Evolutionary conservation across 2,797 vertebrate genomes (phyloP), one percentile per base, ranked within the genome.

Genomic region (Pangasius mekongensis): DNA sequence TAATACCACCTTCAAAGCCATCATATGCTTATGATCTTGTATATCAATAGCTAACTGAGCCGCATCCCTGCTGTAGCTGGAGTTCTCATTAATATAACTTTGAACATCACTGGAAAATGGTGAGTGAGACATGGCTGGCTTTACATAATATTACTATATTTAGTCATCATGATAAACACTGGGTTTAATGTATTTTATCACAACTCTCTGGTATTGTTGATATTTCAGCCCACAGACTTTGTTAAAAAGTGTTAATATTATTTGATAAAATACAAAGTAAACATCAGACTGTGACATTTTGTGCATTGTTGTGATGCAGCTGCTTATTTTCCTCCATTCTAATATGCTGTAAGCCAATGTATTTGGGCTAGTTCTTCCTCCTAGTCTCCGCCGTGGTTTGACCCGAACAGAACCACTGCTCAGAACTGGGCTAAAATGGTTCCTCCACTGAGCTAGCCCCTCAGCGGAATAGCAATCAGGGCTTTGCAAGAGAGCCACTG

Each of bases 381-480:
- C 6, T 2, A 8, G 30, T 85, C 49, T 73, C 49, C 5, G 11
- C 49, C 33, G 20, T 33, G 62, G 64, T 58, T 58, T 33, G 5
- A 39, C 56, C 33, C 1, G 5, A 82, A 84, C 85, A 87, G 89
- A 87, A 83, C 85, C 83, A 62, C 82, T 83, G 67, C 69, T 66
- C 52, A 36, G 87, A 89, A 47, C 56, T 74, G 56, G 67, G 56
- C 58, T 81, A 49, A 81, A 81, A 81, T 58, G 77, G 54, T 58
- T 58, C 77, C 30, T 83, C 80, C 64, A 89, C 89, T 85, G 71
- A 87, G 83, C 69, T 20, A 82, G 73, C 52, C 83, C 77, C 78
- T 90, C 91, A 89, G 90, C 54, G 62, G 93, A 93, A 93, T 93
- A 93, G 89, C 90, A 93, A 93, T 92, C 89, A 87, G 52, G 82